Evolutionary conservation across 2,797 vertebrate species (phyloP).

Genomic region (Neoniphon sammara): DNA sequence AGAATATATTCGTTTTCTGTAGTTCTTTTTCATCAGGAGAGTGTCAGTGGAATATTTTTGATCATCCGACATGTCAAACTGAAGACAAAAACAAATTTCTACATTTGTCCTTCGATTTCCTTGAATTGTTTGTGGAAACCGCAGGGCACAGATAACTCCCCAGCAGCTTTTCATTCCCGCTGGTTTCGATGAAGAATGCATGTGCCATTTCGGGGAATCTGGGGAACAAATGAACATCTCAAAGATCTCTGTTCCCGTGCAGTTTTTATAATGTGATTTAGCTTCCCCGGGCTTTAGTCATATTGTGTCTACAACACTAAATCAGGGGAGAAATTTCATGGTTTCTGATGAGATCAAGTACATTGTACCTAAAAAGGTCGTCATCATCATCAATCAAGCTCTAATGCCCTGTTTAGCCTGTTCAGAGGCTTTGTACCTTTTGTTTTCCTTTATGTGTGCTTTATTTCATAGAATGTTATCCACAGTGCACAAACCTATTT

Average conservation of each 20-base stretch:
- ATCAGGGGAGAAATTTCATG: neutral
- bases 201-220: neutral
- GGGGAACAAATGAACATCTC: conserved; percentile 1
- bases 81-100: no score
- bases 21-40: no score
- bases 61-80: no score
- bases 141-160: neutral
- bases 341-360: conserved; percentile 9
- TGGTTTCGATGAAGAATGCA: conserved; percentile 3
- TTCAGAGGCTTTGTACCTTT: neutral
- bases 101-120: no score
- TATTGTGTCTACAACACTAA: neutral
- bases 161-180: conserved; percentile 7
- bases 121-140: no score
- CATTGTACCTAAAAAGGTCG: neutral
- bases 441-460: conserved; percentile 3
- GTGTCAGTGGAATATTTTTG: no score
- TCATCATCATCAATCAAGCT: conserved; percentile 28
- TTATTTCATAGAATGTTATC: neutral
- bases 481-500: conserved; percentile 22
- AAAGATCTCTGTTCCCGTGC: neutral
- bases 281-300: neutral
- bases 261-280: conserved; percentile 2
- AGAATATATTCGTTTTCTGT: no score
- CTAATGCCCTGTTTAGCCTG: neutral